phyloP scores from a whole-genome alignment of 2,113 vertebrate species.

The Carassius gibelio region DNA sequence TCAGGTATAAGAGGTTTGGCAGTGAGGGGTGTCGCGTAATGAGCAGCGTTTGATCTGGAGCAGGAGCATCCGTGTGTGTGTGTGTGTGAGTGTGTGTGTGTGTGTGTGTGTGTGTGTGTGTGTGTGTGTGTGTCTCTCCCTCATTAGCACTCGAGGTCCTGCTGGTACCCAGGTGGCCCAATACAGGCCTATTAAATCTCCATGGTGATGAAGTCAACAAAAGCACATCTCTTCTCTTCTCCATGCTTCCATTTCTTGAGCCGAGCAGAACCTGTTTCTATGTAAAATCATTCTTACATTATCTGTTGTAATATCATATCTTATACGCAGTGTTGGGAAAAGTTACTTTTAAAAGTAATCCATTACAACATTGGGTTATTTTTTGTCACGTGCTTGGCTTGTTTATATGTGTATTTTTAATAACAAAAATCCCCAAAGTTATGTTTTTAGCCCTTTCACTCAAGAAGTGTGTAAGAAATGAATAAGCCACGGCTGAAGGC shows the following conservation, averaged over 20 bases:
- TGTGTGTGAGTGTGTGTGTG: too few species aligned
- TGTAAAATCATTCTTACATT: background rate
- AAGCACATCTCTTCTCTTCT: background rate
- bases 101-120: background rate
- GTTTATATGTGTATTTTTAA: background rate
- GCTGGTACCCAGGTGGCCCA: conserved; percentile 51
- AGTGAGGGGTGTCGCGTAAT: background rate
- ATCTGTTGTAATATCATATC: background rate
- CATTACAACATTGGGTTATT: background rate
- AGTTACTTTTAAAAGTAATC: background rate
- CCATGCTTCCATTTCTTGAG: background rate
- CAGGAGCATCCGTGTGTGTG: background rate
- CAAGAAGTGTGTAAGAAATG: too few species aligned
- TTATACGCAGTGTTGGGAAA: background rate
- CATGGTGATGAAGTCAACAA: conserved; percentile 52
- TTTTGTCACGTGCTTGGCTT: too few species aligned
- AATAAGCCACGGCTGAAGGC: too few species aligned
- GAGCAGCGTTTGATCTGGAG: background rate
- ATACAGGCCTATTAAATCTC: conserved; percentile 55
- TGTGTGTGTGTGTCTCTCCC: background rate
- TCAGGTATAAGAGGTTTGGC: background rate
- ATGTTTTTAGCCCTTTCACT: too few species aligned
- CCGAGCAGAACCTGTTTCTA: background rate
- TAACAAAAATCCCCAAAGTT: background rate
- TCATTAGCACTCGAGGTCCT: conserved; percentile 49